Evolutionary conservation across 1,140 invertebrate species (phyloP).

Genomic region (Meloidogyne chitwoodi): DNA sequence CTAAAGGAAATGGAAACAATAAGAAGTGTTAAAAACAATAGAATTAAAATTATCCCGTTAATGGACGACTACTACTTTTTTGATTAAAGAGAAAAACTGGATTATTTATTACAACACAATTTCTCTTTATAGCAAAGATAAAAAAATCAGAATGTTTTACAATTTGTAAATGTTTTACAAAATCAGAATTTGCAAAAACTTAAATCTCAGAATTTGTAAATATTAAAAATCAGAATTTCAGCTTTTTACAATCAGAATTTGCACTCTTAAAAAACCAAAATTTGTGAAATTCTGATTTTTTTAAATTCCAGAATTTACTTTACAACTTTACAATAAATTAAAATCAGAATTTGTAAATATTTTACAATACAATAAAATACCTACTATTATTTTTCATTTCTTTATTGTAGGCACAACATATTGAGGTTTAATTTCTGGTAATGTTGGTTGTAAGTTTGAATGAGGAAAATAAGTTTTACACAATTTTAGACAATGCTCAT

Average conservation of each 20-base stretch:
- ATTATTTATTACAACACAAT: too few relatives aligned
- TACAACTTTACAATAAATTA: too few relatives aligned
- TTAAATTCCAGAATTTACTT: neutral
- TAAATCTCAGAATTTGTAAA: too few relatives aligned
- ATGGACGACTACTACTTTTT: too few relatives aligned
- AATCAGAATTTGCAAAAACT: neutral
- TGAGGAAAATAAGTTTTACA: constrained; percentile 10
- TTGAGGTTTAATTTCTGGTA: constrained; percentile 18
- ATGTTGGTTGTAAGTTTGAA: constrained; percentile 3
- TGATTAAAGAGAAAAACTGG: neutral
- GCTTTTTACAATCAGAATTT: too few relatives aligned
- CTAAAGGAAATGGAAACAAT: too few relatives aligned
- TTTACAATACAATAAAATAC: neutral
- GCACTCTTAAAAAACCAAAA: neutral
- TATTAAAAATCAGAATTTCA: too few relatives aligned
- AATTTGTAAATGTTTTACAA: neutral
- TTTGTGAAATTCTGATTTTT: neutral
- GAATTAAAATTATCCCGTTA: neutral
- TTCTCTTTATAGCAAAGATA: neutral
- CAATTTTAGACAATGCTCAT: constrained; percentile 17
- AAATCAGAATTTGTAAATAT: too few relatives aligned
- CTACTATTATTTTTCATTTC: neutral
- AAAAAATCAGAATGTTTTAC: neutral
- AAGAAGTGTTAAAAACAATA: neutral
- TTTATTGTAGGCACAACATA: neutral